Evolutionary conservation across 2,113 vertebrate genomes (phyloP).

Genomic region (Pyxicephalus adspersus): DNA sequence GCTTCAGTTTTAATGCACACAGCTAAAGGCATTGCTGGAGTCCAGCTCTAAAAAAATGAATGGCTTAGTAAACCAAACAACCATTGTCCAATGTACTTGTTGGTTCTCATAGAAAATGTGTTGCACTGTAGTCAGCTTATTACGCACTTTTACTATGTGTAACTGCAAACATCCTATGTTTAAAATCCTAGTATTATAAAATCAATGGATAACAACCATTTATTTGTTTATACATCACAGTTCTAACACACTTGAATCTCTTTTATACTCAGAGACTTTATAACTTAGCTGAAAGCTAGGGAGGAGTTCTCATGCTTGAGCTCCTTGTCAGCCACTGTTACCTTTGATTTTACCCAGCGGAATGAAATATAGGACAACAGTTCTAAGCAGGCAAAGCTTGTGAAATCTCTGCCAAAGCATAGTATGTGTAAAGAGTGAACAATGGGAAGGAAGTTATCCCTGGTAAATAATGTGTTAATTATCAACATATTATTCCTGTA

Average conservation of each 20-base stretch:
- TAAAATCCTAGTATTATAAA: too few species aligned
- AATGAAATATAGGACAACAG: background rate
- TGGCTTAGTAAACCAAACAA: too few species aligned
- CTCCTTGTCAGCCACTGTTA: slow-evolving; percentile 23
- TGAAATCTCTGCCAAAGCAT: slow-evolving; percentile 2
- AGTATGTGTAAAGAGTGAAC: background rate
- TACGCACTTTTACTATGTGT: too few species aligned
- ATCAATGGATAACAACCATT: too few species aligned
- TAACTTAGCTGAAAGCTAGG: background rate
- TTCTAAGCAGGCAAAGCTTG: background rate
- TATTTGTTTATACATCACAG: too few species aligned
- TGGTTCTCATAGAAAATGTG: too few species aligned
- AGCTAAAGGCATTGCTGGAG: too few species aligned
- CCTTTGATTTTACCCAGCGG: background rate
- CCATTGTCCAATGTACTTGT: too few species aligned
- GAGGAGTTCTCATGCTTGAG: slow-evolving; percentile 22
- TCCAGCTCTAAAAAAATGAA: too few species aligned
- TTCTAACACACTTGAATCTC: background rate
- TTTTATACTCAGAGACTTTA: background rate
- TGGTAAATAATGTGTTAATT: slow-evolving; percentile 5
- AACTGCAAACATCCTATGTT: too few species aligned
- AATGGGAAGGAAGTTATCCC: background rate
- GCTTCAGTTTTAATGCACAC: too few species aligned
- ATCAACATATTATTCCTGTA: background rate
- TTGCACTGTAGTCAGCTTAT: too few species aligned